These are phyloP conservation scores for Enteromius fasciolatus DNA, from an alignment of 2,797 vertebrate genomes.

Conservation along the genomic window DNA sequence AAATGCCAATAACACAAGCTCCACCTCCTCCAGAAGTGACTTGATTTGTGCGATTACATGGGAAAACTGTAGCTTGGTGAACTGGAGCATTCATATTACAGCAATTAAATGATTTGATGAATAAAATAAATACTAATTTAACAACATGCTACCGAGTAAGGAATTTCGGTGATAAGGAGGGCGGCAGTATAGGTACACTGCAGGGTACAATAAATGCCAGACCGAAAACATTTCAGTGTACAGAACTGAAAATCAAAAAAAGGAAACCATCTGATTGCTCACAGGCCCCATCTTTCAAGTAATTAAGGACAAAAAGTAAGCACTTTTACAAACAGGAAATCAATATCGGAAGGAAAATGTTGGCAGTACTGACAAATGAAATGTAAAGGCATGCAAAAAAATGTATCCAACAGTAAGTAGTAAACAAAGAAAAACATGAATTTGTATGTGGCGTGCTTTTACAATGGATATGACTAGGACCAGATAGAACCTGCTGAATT, in stretches of 20 bases:
- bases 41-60: conserved; percentile 25
- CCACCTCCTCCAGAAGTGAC: conserved; percentile 7
- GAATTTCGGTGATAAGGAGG: neutral
- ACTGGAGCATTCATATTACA: neutral
- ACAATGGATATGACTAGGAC: neutral
- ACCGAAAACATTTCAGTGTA: conserved; percentile 8
- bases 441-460: neutral
- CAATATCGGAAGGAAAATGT: neutral
- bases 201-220: neutral
- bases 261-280: neutral
- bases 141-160: neutral
- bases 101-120: neutral
- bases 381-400: neutral
- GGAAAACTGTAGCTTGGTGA: neutral
- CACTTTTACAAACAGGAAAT: conserved; percentile 5
- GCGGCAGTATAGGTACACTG: neutral
- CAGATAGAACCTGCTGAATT: neutral
- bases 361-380: conserved; percentile 20
- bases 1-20: conserved; percentile 25
- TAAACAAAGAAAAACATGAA: neutral
- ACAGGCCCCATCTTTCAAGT: conserved; percentile 13
- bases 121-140: conserved; percentile 12
- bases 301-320: neutral
- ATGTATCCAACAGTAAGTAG: neutral
- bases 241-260: neutral